Percentiles rank a stretch among this genome's conserved stretches.
phyloP scores from a whole-genome alignment of 2,888 invertebrate species.

The Drosophila algonquin region DNA sequence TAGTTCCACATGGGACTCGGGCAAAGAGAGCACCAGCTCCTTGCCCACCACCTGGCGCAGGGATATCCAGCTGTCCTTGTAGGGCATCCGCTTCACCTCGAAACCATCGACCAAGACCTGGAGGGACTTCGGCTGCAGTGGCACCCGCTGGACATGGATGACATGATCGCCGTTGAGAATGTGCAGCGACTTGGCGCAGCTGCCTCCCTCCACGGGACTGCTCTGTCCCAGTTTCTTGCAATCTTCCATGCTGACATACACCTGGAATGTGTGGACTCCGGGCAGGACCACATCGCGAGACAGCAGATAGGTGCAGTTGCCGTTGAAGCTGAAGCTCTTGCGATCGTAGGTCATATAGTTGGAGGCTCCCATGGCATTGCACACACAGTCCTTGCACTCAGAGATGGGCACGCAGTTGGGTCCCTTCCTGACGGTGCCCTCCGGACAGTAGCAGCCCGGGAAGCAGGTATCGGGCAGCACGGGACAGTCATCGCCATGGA shows the following conservation, averaged over 20 bases:
- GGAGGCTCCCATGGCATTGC: constrained; percentile 91
- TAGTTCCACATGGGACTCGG: constrained; percentile 90
- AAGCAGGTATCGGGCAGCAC: constrained; percentile 88
- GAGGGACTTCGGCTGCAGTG: constrained; percentile 79
- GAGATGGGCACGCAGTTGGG: constrained; percentile 88
- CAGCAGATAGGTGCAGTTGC: constrained; percentile 93
- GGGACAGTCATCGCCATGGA: constrained; percentile 87
- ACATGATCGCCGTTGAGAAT: constrained; percentile 88
- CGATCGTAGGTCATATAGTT: constrained; percentile 94
- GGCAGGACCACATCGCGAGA: constrained; percentile 87
- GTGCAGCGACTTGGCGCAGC: constrained; percentile 89
- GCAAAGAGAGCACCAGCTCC: constrained; percentile 87
- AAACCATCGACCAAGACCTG: constrained; percentile 82
- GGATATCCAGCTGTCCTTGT: constrained; percentile 87
- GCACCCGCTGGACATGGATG: constrained; percentile 85
- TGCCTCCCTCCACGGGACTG: constrained; percentile 75
- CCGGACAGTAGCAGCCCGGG: constrained; percentile 93
- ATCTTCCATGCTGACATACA: constrained; percentile 89
- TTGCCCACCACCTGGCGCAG: constrained; percentile 86
- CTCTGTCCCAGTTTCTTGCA: constrained; percentile 85
- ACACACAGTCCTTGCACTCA: constrained; percentile 91
- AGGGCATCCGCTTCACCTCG: constrained; percentile 83
- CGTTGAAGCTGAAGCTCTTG: constrained; percentile 90
- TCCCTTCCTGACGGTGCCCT: constrained; percentile 88
- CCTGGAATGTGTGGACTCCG: constrained; percentile 84